A percentile compares a stretch with the other conserved stretches of the same genome.
Conservation (phyloP, 2,888 invertebrate genomes). For the Tineola bisselliella region DNA sequence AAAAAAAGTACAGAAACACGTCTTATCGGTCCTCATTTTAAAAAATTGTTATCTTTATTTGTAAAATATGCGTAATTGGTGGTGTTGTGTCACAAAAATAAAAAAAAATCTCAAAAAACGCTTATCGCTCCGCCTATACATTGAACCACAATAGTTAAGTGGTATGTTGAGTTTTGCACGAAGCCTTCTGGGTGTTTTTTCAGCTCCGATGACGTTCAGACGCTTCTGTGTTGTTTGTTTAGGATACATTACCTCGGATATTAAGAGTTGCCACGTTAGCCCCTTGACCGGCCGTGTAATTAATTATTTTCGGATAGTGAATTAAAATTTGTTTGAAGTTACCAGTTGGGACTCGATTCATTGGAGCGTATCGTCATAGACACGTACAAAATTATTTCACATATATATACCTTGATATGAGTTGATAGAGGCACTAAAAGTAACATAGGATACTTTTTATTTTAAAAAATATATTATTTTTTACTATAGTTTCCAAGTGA, state of each 20-base stretch:
- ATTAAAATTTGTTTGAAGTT: background rate
- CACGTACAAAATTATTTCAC: too few species aligned
- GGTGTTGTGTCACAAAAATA: too few species aligned
- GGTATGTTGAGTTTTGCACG: background rate
- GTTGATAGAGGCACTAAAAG: too few species aligned
- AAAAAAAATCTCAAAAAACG: background rate
- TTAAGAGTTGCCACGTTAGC: slow-evolving; percentile 19
- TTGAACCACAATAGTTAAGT: slow-evolving; percentile 6
- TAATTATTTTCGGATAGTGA: background rate
- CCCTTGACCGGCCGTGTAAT: background rate
- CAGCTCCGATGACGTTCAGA: slow-evolving; percentile 21
- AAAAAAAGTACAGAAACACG: too few species aligned
- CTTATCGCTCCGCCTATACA: slow-evolving; percentile 1
- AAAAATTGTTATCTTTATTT: too few species aligned
- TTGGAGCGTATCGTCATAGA: too few species aligned
- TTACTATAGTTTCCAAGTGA: too few species aligned
- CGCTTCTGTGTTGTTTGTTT: slow-evolving; percentile 29
- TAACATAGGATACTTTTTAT: too few species aligned
- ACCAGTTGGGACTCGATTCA: background rate
- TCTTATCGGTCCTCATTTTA: too few species aligned
- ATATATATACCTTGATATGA: too few species aligned
- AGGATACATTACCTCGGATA: slow-evolving; percentile 31
- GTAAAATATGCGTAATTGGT: too few species aligned
- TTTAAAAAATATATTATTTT: too few species aligned
- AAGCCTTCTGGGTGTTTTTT: slow-evolving; percentile 15